These are phyloP conservation scores for Synanthedon myopaeformis DNA, from an alignment of 2,888 invertebrate genomes.

Conservation along the genomic window DNA sequence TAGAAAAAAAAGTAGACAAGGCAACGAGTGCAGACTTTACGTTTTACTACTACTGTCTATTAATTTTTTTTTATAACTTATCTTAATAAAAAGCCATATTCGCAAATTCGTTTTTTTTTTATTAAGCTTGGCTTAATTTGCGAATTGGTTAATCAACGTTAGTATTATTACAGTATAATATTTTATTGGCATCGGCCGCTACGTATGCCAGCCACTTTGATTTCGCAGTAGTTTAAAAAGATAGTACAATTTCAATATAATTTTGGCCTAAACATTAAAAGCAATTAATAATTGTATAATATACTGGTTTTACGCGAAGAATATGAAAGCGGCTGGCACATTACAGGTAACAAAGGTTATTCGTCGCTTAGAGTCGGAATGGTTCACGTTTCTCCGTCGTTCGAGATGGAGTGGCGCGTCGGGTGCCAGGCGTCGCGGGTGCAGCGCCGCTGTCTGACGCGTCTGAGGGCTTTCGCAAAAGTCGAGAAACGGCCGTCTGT, in stretches of 20 bases:
- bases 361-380: slow-evolving; percentile 75
- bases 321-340: slow-evolving; percentile 33
- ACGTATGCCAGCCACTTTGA: slow-evolving; percentile 33
- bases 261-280: slow-evolving; percentile 22
- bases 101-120: slow-evolving; percentile 41
- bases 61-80: slow-evolving; percentile 29
- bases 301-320: slow-evolving; percentile 9
- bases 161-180: slow-evolving; percentile 36
- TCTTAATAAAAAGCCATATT: slow-evolving; percentile 54
- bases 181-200: slow-evolving; percentile 29
- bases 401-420: slow-evolving; percentile 47
- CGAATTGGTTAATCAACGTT: slow-evolving; percentile 60
- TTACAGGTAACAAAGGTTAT: slow-evolving; percentile 12
- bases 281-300: slow-evolving; percentile 12
- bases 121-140: slow-evolving; percentile 64
- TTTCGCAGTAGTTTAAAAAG: slow-evolving; percentile 9
- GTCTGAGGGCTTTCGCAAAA: slow-evolving; percentile 76
- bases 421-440: slow-evolving; percentile 46
- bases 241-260: slow-evolving; percentile 11
- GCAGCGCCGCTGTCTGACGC: slow-evolving; percentile 75
- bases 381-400: slow-evolving; percentile 75
- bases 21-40: slow-evolving; percentile 70
- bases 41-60: slow-evolving; percentile 62
- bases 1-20: slow-evolving; percentile 59
- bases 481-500: slow-evolving; percentile 72